Evolutionary conservation across 2,113 vertebrate genomes (phyloP), one percentile per base, ranked within the genome.

Genomic region (Pholis gunnellus): DNA sequence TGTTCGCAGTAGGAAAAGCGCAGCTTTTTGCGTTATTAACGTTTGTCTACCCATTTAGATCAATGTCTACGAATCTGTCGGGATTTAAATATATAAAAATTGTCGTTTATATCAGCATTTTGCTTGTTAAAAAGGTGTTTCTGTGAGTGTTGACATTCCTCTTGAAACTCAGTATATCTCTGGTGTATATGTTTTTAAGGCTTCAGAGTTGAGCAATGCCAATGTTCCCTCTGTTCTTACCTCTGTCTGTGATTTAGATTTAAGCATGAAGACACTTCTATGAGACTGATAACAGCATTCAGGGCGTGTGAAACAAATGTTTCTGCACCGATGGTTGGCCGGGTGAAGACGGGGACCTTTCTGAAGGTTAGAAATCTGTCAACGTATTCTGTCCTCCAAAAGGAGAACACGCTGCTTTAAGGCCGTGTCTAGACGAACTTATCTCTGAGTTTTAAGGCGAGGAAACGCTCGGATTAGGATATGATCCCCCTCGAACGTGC

Each of bases 391-490:
- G 44, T 80, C 81, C 61, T 76, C 60, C 60, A 2, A 52, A 72
- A 71, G 22, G 42, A 89, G 67, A 87, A 63, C 69, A 40, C 61
- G 18, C 86, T 75, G 52, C 72, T 84, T 78, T 92, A 89, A 93
- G 77, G 84, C 89, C 70, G 11, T 70, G 93, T 92, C 91, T 90
- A 91, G 90, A 92, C 88, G 81, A 91, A 88, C 67, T 86, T 88
- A 90, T 90, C 87, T 89, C 86, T n/a, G 59, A 81, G 88, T 91
- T 92, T 86, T 83, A 87, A 89, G 81, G 87, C 81, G 64, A 57
- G 29, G 84, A 84, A 90, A 88, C 36, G 13, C 75, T 44, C 0
- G 78, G 90, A 92, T 93, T 92, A 94, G 87, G 48, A 68, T 91
- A 87, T 84, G 87, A 92, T 93, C 91, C 85, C 85, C 52, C 79